Evolutionary conservation across 2,888 invertebrate species (phyloP).

Genomic region (Odontomyia ornata): DNA sequence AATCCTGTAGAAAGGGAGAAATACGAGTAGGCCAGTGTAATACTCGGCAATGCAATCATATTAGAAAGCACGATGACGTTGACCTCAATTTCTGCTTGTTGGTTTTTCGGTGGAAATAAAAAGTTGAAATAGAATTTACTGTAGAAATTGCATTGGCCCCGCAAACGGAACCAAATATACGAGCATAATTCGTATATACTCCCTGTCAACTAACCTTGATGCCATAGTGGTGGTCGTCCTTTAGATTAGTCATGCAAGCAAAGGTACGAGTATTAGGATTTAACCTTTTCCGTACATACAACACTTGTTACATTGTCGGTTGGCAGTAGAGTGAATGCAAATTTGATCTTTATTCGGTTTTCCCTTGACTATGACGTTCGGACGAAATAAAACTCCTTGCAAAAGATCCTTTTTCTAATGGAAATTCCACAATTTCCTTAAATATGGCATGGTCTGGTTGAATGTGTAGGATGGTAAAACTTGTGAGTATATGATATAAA

Average conservation of each 20-base stretch:
- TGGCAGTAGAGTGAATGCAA: background rate
- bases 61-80: constrained; percentile 22
- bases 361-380: background rate
- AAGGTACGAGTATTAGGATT: background rate
- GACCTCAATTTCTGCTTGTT: constrained; percentile 24
- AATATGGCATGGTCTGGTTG: background rate
- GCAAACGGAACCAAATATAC: no score
- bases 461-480: background rate
- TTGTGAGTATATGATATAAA: background rate
- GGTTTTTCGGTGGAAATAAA: background rate
- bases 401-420: background rate
- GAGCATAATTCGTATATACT: no score
- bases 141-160: no score
- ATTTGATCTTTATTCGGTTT: background rate
- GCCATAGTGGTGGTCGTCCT: background rate
- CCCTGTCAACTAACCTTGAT: background rate
- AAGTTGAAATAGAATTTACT: no score
- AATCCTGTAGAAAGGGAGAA: background rate
- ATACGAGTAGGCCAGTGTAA: background rate
- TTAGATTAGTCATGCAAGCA: background rate
- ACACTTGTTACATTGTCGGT: background rate
- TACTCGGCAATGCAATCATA: background rate
- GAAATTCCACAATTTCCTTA: constrained; percentile 2
- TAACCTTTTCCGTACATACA: background rate
- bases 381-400: constrained; percentile 19